phyloP scores from a whole-genome alignment of 2,888 invertebrate genomes.

The Diarsia rubi region DNA sequence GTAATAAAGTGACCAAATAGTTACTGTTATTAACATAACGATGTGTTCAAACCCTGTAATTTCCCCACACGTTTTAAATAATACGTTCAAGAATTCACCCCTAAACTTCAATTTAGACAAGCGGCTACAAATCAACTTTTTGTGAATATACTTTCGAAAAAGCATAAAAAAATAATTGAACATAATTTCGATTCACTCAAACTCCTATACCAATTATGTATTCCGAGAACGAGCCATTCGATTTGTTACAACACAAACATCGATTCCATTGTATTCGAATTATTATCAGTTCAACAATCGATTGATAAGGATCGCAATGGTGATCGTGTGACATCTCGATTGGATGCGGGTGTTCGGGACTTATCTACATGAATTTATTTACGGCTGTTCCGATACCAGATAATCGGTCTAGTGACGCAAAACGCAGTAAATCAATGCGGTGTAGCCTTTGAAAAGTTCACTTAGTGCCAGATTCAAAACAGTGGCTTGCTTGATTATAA shows the following conservation, averaged over 20 bases:
- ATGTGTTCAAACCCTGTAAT: constrained; percentile 37
- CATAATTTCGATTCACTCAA: constrained; percentile 60
- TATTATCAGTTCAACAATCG: constrained; percentile 72
- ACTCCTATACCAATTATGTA: constrained; percentile 70
- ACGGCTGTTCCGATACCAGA: constrained; percentile 48
- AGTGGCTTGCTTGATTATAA: not conserved
- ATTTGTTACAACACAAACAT: constrained; percentile 65
- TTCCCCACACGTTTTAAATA: constrained; percentile 39
- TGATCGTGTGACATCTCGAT: constrained; percentile 73
- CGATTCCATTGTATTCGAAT: constrained; percentile 75
- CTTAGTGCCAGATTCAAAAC: not conserved
- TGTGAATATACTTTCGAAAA: constrained; percentile 47
- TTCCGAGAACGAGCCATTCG: constrained; percentile 64
- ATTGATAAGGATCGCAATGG: constrained; percentile 77
- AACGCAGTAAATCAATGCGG: constrained; percentile 42
- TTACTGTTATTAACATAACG: constrained; percentile 32
- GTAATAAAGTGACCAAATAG: not conserved
- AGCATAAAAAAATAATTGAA: constrained; percentile 55
- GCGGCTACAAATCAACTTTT: constrained; percentile 57
- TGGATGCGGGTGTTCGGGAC: constrained; percentile 79
- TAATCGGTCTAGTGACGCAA: constrained; percentile 24
- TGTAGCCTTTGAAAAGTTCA: not conserved
- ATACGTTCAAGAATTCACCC: constrained; percentile 36
- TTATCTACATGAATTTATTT: constrained; percentile 67
- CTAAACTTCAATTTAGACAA: constrained; percentile 36